Evolutionary conservation across 2,888 invertebrate species (phyloP).

Genomic region (Lissocephala sabroskyi): DNA sequence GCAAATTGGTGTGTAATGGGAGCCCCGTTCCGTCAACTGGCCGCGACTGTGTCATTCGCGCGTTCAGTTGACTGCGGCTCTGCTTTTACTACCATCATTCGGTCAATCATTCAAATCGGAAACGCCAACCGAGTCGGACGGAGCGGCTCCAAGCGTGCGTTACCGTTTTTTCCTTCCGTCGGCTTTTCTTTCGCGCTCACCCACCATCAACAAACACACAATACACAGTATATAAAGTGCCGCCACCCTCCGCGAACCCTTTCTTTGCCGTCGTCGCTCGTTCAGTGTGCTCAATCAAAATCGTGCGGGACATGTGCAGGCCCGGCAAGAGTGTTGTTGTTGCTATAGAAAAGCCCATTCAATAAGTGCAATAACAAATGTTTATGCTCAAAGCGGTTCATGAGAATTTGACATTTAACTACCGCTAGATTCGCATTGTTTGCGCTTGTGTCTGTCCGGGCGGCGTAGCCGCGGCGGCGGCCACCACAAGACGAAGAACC

Average conservation of each 20-base stretch:
- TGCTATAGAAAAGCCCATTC: too few species aligned
- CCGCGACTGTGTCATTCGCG: too few species aligned
- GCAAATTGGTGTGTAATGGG: too few species aligned
- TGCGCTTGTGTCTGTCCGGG: constrained; percentile 5
- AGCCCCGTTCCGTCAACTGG: neutral
- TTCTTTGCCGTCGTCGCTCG: neutral
- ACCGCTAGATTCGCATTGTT: constrained; percentile 7
- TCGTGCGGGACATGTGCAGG: constrained; percentile 8
- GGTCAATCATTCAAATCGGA: constrained; percentile 33
- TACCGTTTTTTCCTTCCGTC: constrained; percentile 16
- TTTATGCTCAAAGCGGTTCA: constrained; percentile 38
- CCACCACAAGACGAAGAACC: constrained; percentile 9
- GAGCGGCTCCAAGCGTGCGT: constrained; percentile 3
- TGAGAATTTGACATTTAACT: constrained; percentile 58
- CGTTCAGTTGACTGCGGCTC: neutral
- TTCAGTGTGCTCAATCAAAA: neutral
- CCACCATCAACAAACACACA: neutral
- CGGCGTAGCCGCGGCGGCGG: constrained; percentile 18
- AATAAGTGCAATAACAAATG: too few species aligned
- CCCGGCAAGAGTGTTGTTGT: neutral
- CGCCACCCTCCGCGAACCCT: too few species aligned
- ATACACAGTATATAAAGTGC: too few species aligned
- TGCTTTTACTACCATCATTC: constrained; percentile 6
- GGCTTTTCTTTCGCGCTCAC: neutral
- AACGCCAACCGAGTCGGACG: constrained; percentile 25